Evolutionary conservation across 2,797 vertebrate species (phyloP).

Genomic region (Monodelphis domestica): DNA sequence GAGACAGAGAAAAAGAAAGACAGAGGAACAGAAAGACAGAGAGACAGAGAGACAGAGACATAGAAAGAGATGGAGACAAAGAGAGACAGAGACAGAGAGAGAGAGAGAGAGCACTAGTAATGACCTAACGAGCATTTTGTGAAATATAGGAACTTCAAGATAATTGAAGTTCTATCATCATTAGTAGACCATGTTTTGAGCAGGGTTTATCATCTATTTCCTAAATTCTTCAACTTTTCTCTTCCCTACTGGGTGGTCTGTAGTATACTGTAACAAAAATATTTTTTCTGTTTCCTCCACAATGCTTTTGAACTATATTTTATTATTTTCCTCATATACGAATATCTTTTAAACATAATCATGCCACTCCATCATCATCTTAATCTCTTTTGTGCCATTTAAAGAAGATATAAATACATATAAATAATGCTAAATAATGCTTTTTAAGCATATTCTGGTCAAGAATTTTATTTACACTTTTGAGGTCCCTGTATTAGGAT

Average conservation of each 20-base stretch:
- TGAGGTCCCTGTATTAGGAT: too few relatives aligned
- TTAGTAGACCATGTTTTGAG: too few relatives aligned
- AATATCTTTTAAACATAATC: background rate
- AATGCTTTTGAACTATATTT: background rate
- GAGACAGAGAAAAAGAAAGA: too few relatives aligned
- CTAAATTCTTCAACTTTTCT: background rate
- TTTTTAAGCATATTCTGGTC: background rate
- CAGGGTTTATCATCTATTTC: background rate
- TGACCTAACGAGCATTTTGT: too few relatives aligned
- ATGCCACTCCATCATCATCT: background rate
- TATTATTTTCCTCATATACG: background rate
- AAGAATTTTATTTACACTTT: too few relatives aligned
- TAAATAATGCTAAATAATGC: too few relatives aligned
- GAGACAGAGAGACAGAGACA: too few relatives aligned
- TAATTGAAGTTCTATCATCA: background rate
- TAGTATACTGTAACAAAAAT: background rate
- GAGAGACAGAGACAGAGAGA: too few relatives aligned
- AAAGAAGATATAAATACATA: background rate
- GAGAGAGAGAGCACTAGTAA: background rate
- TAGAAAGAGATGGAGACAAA: too few relatives aligned
- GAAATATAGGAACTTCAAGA: too few relatives aligned
- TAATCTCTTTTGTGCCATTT: too few relatives aligned
- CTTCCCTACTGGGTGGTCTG: background rate
- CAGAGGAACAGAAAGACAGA: too few relatives aligned
- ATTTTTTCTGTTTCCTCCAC: background rate